Evolutionary conservation across 2,113 vertebrate species (phyloP).

Genomic region (Vimba vimba): DNA sequence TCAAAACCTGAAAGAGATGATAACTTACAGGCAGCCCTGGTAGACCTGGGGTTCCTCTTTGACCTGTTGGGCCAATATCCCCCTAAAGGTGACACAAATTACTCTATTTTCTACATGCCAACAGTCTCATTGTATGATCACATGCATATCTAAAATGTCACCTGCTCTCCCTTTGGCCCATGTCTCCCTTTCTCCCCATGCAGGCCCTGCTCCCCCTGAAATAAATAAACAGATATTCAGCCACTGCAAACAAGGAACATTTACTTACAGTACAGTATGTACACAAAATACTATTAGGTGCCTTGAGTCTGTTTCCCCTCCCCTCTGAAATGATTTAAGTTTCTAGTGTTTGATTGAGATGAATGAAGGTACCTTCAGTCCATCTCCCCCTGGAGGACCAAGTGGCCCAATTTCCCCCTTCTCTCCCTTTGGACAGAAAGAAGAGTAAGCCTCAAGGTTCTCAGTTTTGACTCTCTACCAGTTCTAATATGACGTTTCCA

Average conservation of each 20-base stretch:
- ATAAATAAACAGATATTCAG: constrained; percentile 39
- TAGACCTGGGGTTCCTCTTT: constrained; percentile 70
- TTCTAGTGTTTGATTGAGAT: background rate
- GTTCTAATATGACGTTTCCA: background rate
- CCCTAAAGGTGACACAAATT: constrained; percentile 70
- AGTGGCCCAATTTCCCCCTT: constrained; percentile 68
- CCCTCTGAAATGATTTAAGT: background rate
- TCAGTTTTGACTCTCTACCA: background rate
- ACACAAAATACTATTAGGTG: background rate
- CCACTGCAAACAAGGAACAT: background rate
- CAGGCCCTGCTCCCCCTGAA: constrained; percentile 74
- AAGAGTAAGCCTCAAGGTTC: constrained; percentile 18
- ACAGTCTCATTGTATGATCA: background rate
- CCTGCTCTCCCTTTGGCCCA: constrained; percentile 81
- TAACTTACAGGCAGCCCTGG: constrained; percentile 77
- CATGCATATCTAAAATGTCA: constrained; percentile 53
- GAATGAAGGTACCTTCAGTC: constrained; percentile 56
- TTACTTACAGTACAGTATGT: too few relatives aligned
- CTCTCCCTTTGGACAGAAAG: constrained; percentile 70
- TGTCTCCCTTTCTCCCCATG: constrained; percentile 65
- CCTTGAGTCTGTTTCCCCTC: background rate
- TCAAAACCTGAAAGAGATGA: background rate
- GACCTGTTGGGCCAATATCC: constrained; percentile 71
- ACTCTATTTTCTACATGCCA: background rate
- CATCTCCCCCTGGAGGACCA: constrained; percentile 76